phyloP scores from a whole-genome alignment of 2,888 invertebrate species.

The Octonoba sinensis region DNA sequence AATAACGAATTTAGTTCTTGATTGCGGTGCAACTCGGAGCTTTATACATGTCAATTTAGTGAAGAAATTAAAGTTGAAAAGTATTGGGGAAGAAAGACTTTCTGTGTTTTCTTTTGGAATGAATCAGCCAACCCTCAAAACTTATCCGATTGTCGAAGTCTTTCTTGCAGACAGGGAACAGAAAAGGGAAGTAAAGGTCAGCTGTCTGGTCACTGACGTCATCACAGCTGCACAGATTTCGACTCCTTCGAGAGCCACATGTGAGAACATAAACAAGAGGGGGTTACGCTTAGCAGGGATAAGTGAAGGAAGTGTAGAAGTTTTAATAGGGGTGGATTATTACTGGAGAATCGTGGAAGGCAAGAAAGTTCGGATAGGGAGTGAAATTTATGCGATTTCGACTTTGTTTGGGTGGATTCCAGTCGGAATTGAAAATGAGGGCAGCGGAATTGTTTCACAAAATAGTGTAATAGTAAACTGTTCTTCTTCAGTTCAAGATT shows the following conservation, averaged over 20 bases:
- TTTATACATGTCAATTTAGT: neutral
- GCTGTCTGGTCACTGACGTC: neutral
- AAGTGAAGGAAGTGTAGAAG: neutral
- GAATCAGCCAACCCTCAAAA: neutral
- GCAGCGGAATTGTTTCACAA: too few species aligned
- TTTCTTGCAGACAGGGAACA: neutral
- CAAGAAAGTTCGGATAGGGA: too few species aligned
- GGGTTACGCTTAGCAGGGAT: too few species aligned
- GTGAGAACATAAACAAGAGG: neutral
- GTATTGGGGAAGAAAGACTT: neutral
- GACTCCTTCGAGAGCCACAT: neutral
- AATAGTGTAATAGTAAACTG: too few species aligned
- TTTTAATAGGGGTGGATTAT: neutral
- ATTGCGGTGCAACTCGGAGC: neutral
- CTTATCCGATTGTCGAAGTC: neutral
- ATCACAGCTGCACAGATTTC: neutral
- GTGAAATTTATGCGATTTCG: too few species aligned
- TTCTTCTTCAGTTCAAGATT: too few species aligned
- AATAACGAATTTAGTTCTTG: neutral
- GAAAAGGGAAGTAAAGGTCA: neutral
- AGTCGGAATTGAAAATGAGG: too few species aligned
- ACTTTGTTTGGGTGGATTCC: too few species aligned
- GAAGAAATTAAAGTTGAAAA: neutral
- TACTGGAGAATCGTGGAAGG: neutral
- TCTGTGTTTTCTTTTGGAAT: neutral